Conservation (phyloP, 2,888 invertebrate genomes). For the Matsumyia berberina region DNA sequence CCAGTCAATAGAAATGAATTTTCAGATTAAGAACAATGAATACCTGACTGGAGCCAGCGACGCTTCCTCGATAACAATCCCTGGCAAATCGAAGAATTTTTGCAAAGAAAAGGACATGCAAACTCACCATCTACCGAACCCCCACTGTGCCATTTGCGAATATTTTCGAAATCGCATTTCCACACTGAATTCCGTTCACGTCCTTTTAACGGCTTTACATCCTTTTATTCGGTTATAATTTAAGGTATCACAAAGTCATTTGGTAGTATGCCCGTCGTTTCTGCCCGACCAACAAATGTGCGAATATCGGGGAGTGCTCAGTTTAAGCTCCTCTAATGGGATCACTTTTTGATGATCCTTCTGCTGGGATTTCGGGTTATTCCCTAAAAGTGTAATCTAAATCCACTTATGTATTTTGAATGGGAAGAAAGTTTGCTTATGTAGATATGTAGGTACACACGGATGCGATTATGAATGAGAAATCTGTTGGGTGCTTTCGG, state of each 20-base stretch:
- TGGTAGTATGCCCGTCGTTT: slow-evolving; percentile 28
- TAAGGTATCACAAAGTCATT: slow-evolving; percentile 61
- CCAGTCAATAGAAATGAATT: slow-evolving; percentile 30
- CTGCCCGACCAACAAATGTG: slow-evolving; percentile 29
- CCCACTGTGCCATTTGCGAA: slow-evolving; percentile 23
- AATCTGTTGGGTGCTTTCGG: background rate
- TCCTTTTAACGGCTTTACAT: slow-evolving; percentile 54
- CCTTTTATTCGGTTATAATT: slow-evolving; percentile 54
- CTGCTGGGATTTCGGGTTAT: slow-evolving; percentile 42
- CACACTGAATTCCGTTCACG: slow-evolving; percentile 53
- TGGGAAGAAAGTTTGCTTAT: background rate
- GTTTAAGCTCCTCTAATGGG: slow-evolving; percentile 56
- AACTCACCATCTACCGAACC: slow-evolving; percentile 9
- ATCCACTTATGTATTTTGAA: slow-evolving; percentile 48
- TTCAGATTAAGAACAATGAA: slow-evolving; percentile 39
- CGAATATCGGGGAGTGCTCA: slow-evolving; percentile 48
- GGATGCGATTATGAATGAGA: slow-evolving; percentile 19
- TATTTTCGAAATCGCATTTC: slow-evolving; percentile 36
- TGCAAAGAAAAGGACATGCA: slow-evolving; percentile 24
- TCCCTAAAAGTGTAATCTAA: slow-evolving; percentile 55
- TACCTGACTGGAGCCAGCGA: background rate
- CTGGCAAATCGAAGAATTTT: slow-evolving; percentile 16
- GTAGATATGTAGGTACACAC: too few relatives aligned
- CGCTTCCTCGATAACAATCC: slow-evolving; percentile 6
- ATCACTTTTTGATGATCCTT: slow-evolving; percentile 64